These are phyloP conservation scores for Plagiodera versicolora DNA, from an alignment of 2,888 invertebrate genomes.

Conservation along the genomic window DNA sequence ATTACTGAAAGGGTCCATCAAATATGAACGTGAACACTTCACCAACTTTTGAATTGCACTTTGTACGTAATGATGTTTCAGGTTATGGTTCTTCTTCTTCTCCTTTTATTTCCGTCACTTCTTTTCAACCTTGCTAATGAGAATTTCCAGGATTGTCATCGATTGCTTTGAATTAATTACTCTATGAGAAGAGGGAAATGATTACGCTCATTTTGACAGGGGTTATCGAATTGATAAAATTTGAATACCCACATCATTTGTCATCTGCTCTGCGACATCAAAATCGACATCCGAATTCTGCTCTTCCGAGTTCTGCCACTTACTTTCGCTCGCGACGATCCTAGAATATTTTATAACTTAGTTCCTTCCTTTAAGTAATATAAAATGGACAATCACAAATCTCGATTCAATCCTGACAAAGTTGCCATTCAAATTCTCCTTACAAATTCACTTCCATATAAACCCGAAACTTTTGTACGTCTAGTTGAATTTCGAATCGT, in stretches of 20 bases:
- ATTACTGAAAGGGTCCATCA: no score
- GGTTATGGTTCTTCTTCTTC: no score
- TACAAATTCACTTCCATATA: conserved; percentile 10
- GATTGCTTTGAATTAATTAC: no score
- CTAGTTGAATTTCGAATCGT: conserved; percentile 19
- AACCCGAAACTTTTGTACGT: conserved; percentile 16
- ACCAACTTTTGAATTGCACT: no score
- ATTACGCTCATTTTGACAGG: no score
- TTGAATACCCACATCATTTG: neutral
- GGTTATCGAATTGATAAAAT: neutral
- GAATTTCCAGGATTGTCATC: no score
- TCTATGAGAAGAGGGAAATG: no score
- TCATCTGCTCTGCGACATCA: neutral
- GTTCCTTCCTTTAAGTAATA: neutral
- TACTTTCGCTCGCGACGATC: neutral
- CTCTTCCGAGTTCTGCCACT: neutral
- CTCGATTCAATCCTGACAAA: conserved; percentile 15
- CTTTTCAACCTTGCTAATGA: no score
- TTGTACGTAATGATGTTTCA: no score
- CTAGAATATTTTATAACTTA: neutral
- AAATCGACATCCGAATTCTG: neutral
- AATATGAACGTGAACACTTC: no score
- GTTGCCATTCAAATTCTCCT: conserved; percentile 15
- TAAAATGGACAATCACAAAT: conserved; percentile 15
- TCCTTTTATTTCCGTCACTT: no score